Base-by-base conservation (phyloP, 1,140 invertebrate genomes). In the Sycophila sp. region DNA sequence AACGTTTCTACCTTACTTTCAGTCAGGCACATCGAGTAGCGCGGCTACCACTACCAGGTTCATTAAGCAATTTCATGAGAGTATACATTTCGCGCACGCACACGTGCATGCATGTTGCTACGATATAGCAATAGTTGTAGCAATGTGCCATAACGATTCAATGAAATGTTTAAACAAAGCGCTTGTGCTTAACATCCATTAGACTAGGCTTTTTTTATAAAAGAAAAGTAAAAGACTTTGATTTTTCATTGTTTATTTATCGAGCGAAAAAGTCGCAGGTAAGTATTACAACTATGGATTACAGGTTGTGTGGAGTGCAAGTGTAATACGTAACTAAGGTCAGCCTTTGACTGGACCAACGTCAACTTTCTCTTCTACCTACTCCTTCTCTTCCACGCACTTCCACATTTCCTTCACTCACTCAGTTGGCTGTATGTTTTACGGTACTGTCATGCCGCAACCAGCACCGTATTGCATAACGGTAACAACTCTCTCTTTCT, bases 1-100 rank as follows among this genome's bases (percentile, higher is more conserved):
- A 85, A 84, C 78, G 81, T 83, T 85, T 84, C 83, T 85, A 84
- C 83, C 83, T 86, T 86, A 83, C 83, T 85, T 85, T 83, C 83
- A 83, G 80, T 77, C 79, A 78, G 28, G 75, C 75, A 77, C 78
- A 76, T 76, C 77, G 74, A 71, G 68, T 67, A 60, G 47, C 69
- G 75, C 69, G 70, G 55, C 76, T 13, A 30, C 32, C 36, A 42
- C 24, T 28, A 73, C 77, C 81, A 80, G 79, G 78, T 86, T 86
- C 83, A 85, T 86, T 85, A 84, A 84, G 83, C 83, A 84, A 85
- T 85, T 85, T 82, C 82, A 77, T 76, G 71, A 71, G 58, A 42
- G n/a, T 28, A 28, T 30, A 10, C 26, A 10, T 51, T 2, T 51
- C 2, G n/a, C n/a, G n/a, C 15, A 15, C 15, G 4, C n/a, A n/a